These are phyloP conservation scores for Scaptomyza montana DNA, from an alignment of 1,140 invertebrate species.

Conservation along the genomic window DNA sequence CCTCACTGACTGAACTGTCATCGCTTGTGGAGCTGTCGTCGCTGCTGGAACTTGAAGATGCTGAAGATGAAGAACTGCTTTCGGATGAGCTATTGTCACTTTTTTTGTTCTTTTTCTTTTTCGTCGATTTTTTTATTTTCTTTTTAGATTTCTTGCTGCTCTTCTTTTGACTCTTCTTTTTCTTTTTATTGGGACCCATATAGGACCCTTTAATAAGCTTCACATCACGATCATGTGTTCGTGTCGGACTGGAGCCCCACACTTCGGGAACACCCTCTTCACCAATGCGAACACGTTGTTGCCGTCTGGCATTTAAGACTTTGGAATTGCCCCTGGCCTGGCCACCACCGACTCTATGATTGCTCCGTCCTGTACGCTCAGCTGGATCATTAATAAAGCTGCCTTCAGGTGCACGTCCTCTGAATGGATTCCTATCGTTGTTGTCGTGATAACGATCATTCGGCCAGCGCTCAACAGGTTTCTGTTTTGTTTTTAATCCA, in stretches of 20 bases:
- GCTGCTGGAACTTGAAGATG: slow-evolving; percentile 44
- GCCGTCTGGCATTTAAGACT: slow-evolving; percentile 87
- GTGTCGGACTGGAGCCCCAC: slow-evolving; percentile 89
- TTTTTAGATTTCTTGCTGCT: slow-evolving; percentile 86
- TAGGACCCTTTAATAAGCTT: slow-evolving; percentile 83
- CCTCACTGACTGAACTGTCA: slow-evolving; percentile 45
- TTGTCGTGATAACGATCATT: slow-evolving; percentile 80
- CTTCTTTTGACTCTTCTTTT: slow-evolving; percentile 84
- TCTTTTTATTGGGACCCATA: slow-evolving; percentile 84
- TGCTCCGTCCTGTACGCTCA: slow-evolving; percentile 32
- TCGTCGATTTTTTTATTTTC: slow-evolving; percentile 85
- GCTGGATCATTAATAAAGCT: slow-evolving; percentile 67
- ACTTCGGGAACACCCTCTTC: slow-evolving; percentile 87
- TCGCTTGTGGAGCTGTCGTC: slow-evolving; percentile 49
- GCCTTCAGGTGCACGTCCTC: slow-evolving; percentile 52
- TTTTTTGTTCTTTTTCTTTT: slow-evolving; percentile 83
- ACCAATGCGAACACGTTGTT: slow-evolving; percentile 90
- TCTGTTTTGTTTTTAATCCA: slow-evolving; percentile 14
- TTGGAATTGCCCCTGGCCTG: slow-evolving; percentile 68
- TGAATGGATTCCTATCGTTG: slow-evolving; percentile 68
- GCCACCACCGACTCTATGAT: slow-evolving; percentile 35
- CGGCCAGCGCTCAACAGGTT: slow-evolving; percentile 81
- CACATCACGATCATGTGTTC: slow-evolving; percentile 83
- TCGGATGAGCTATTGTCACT: slow-evolving; percentile 73
- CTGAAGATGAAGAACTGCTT: slow-evolving; percentile 45